Evolutionary conservation across 1,140 invertebrate species (phyloP).

Genomic region (Macrosteles quadrilineatus): DNA sequence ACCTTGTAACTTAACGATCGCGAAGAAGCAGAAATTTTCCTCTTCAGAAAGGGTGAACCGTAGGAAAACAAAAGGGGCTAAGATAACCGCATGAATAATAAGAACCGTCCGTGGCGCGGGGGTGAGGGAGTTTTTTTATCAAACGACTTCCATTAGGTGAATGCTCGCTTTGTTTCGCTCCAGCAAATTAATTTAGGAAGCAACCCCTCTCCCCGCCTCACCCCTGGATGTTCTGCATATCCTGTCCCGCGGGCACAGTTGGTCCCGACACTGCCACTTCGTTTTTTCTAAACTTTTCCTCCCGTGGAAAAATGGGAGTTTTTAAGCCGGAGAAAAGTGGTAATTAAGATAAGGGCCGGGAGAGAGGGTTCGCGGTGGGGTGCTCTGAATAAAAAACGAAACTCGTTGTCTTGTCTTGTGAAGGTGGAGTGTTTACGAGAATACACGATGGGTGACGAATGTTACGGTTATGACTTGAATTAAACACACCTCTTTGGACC

Average conservation of each 20-base stretch:
- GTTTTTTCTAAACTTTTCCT: slow-evolving; percentile 28
- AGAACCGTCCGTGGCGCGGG: slow-evolving; percentile 8
- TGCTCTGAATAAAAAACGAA: neutral
- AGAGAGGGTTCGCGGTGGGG: neutral
- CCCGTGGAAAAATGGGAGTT: slow-evolving; percentile 15
- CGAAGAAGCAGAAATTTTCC: slow-evolving; percentile 6
- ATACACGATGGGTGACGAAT: too few relatives aligned
- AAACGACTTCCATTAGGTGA: slow-evolving; percentile 31
- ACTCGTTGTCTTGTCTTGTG: slow-evolving; percentile 16
- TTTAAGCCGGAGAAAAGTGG: slow-evolving; percentile 28
- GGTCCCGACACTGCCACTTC: neutral
- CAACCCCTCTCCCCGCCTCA: neutral
- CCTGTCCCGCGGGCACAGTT: slow-evolving; percentile 25
- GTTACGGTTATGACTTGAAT: too few relatives aligned
- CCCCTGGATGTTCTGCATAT: slow-evolving; percentile 20
- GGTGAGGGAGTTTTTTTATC: slow-evolving; percentile 19
- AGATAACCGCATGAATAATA: slow-evolving; percentile 32
- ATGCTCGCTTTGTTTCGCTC: slow-evolving; percentile 29
- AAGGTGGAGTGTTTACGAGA: too few relatives aligned
- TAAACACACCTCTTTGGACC: too few relatives aligned
- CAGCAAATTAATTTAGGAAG: slow-evolving; percentile 30
- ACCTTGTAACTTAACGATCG: slow-evolving; percentile 47
- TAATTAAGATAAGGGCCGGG: slow-evolving; percentile 24
- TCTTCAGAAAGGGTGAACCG: slow-evolving; percentile 46
- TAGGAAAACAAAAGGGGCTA: slow-evolving; percentile 43